Evolutionary conservation across 2,797 vertebrate species (phyloP), one percentile per base, ranked within the genome.

Genomic region (Triplophysa bombifrons): DNA sequence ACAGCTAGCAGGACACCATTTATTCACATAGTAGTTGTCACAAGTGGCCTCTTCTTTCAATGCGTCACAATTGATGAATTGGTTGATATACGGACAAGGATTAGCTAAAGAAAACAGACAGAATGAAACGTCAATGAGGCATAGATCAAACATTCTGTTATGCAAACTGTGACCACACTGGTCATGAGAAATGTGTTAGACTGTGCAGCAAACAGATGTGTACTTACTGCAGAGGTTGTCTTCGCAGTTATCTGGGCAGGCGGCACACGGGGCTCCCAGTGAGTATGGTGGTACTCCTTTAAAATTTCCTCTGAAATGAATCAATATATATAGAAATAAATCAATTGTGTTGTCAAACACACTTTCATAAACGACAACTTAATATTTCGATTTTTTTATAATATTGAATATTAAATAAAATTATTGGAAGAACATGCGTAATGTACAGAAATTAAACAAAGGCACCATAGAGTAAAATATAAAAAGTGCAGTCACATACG

Each of bases 141-240:
- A 41, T 71, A 51, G 66, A 50, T 50, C 63, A 19, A 20, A 22
- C 51, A 17, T 69, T 20, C 11, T 13, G 46, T 5, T 19, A 41
- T 44, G 60, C 30, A 74, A 64, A 68, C 25, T n/a, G 12, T 30
- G 30, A 79, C 5, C 19, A 13, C 44, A 51, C 30, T 13, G 0
- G 34, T 61, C n/a, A 19, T 27, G 55, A 34, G 7, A 6, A 8
- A 20, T 69, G 14, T 46, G 38, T 19, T 41, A 38, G 2, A 41
- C 20, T 19, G 27, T 30, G 12, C 7, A n/a, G 4, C 53, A 61
- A 41, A 2, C 14, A 17, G 5, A 66, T 10, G 16, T 50, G 30
- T 30, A 89, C 91, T 91, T 73, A 94, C 93, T 92, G 89, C 93
- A 94, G 5, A 94, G 91, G 2, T 88, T 81, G 72, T 93, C 72